These are phyloP conservation scores for Myodes glareolus DNA, from an alignment of 2,113 vertebrate genomes.

Conservation along the genomic window DNA sequence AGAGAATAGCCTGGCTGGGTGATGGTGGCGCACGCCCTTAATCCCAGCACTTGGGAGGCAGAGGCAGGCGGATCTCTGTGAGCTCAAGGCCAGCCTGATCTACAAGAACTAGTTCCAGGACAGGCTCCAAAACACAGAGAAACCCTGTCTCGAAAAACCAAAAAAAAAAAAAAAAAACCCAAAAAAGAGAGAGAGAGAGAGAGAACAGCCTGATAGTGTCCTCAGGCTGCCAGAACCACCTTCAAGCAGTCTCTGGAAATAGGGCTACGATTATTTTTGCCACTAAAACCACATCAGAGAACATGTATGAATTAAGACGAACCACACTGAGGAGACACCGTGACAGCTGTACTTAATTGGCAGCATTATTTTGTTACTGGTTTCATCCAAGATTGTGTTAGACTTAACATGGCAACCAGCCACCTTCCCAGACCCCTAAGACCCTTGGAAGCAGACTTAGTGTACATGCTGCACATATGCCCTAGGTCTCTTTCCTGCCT, in stretches of 20 bases:
- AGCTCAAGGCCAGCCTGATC: no score
- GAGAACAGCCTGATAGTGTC: neutral
- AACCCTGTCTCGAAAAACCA: no score
- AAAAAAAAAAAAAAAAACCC: no score
- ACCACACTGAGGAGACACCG: neutral
- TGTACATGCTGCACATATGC: neutral
- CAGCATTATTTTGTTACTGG: neutral
- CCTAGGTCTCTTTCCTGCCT: constrained; percentile 1
- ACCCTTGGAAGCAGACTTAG: neutral
- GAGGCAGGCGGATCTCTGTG: no score
- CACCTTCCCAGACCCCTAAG: neutral
- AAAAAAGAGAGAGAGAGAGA: no score
- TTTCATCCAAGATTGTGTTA: neutral
- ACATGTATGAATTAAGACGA: neutral
- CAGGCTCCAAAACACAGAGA: no score
- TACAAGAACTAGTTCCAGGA: no score
- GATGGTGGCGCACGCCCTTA: no score
- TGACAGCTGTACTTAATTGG: neutral
- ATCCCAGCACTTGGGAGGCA: no score
- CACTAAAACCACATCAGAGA: constrained; percentile 1
- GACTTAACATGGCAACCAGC: neutral
- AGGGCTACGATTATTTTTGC: neutral
- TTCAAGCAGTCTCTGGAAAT: neutral
- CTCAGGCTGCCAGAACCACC: neutral
- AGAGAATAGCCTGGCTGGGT: neutral